These are phyloP conservation scores for Sminthurides aquaticus DNA, from an alignment of 2,888 invertebrate species.

Conservation along the genomic window DNA sequence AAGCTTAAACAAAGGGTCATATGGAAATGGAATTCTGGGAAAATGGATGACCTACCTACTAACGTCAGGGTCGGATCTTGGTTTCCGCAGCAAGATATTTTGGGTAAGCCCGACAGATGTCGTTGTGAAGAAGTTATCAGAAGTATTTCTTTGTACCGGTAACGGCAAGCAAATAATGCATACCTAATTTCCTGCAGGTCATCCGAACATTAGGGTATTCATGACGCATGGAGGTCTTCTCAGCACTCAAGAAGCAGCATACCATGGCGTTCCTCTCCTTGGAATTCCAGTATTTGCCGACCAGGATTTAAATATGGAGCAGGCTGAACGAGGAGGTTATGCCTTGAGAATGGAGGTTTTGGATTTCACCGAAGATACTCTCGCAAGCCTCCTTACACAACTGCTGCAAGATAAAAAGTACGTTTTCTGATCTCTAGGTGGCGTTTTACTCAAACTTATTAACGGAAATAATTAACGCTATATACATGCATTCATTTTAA, in stretches of 20 bases:
- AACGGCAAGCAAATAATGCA: too few relatives aligned
- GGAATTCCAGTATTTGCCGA: conserved; percentile 54
- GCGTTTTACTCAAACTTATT: background rate
- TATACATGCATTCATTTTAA: background rate
- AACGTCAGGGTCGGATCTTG: conserved; percentile 6
- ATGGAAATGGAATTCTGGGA: conserved; percentile 21
- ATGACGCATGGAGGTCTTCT: conserved; percentile 67
- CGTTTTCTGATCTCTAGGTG: too few relatives aligned
- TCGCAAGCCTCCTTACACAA: conserved; percentile 31
- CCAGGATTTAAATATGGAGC: conserved; percentile 56
- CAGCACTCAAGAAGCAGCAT: conserved; percentile 60
- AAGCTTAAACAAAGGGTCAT: conserved; percentile 19
- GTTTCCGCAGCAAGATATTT: conserved; percentile 4
- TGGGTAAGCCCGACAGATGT: background rate
- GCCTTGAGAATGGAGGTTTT: conserved; percentile 52
- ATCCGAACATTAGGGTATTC: conserved; percentile 50
- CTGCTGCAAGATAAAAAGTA: conserved; percentile 2
- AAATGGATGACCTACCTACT: conserved; percentile 5
- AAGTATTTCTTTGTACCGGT: background rate
- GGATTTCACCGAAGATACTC: conserved; percentile 50
- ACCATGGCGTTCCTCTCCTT: conserved; percentile 60
- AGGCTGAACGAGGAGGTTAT: conserved; percentile 52
- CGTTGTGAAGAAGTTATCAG: background rate
- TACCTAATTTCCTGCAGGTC: too few relatives aligned
- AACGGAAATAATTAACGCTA: background rate